Evolutionary conservation across 2,113 vertebrate genomes (phyloP).

Genomic region (Numenius arquata): DNA sequence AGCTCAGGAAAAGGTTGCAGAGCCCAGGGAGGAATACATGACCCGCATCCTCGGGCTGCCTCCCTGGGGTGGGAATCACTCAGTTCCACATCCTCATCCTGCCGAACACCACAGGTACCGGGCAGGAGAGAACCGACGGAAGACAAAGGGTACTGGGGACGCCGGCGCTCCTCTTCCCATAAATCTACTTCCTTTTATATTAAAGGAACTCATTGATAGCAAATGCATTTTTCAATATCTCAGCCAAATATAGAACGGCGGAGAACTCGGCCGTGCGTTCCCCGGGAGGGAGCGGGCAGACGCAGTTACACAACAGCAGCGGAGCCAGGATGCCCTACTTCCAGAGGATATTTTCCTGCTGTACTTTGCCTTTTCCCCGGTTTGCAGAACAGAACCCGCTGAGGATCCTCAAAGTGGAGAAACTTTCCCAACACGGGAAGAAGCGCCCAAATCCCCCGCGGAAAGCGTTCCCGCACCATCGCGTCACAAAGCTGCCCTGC

Average conservation of each 20-base stretch:
- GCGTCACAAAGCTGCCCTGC: neutral
- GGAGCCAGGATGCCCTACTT: neutral
- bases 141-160: neutral
- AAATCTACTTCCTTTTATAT: neutral
- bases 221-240: conserved; percentile 35
- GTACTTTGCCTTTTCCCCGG: neutral
- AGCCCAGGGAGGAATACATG: neutral
- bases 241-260: neutral
- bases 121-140: neutral
- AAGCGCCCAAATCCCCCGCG: neutral
- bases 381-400: neutral
- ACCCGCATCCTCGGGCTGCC: neutral
- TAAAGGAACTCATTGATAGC: conserved; percentile 44
- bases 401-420: neutral
- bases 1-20: neutral
- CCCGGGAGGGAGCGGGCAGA: neutral
- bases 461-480: neutral
- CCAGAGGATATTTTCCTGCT: neutral
- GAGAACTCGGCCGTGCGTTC: neutral
- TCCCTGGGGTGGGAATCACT: neutral
- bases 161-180: neutral
- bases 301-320: neutral
- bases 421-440: neutral
- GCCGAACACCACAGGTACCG: neutral
- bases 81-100: neutral